Evolutionary conservation across 2,113 vertebrate genomes (phyloP), one percentile per base, ranked within the genome.

Genomic region (Sialia sialis): DNA sequence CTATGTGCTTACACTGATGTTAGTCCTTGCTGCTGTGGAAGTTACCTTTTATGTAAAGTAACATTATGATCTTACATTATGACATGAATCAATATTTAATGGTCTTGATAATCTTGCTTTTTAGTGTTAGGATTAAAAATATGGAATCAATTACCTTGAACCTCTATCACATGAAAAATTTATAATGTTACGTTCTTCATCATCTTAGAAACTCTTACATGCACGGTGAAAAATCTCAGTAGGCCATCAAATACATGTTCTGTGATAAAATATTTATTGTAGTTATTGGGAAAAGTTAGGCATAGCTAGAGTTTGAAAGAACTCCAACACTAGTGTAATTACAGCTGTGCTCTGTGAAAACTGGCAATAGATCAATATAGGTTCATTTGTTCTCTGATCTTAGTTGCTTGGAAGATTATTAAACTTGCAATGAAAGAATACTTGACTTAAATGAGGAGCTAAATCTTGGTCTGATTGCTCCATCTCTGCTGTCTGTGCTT

Each of bases 211-310:
- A 98, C 97, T 98, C 98, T 99, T 98, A 98, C 98, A 96, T 98
- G 97, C 94, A 97, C 98, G 93, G 98, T 98, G 98, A 98, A 98
- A 99, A 99, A 98, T 98, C 98, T 99, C 98, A 97, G 98, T 98
- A 98, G 99, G 98, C 98, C 97, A 98, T 98, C 98, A 98, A 98
- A 98, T 98, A 98, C 98, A 98, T 98, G 98, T 98, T 98, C 98
- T 99, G 98, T 99, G 98, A 99, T 99, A 98, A 99, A 99, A 99
- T 99, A 99, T 99, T 99, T 98, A 99, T 99, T 97, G 93, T 97
- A 97, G 98, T 99, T 99, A 98, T 98, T 98, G 98, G 98, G 98
- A 89, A 98, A 98, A 98, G 98, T 98, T 98, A 97, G 97, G 94
- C 91, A 97, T 98, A 97, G 96, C 97, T 97, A 97, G 97, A 98